Conservation (phyloP, 2,113 vertebrate genomes). For the Clarias gariepinus region DNA sequence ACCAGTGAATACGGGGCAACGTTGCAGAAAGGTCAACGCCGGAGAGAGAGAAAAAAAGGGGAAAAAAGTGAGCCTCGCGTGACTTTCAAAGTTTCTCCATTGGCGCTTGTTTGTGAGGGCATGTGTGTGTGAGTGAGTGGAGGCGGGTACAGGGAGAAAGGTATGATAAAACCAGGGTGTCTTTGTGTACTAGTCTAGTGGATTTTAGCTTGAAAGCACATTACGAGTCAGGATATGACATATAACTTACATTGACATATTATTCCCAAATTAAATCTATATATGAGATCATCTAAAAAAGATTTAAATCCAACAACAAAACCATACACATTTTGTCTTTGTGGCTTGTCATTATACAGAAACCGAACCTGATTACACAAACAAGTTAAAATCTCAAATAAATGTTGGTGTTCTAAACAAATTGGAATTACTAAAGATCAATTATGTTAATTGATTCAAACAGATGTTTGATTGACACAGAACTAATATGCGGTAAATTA, state of each 20-base stretch:
- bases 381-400: neutral
- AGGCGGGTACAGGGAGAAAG: slow-evolving; percentile 2
- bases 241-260: neutral
- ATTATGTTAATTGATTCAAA: neutral
- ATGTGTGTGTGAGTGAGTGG: slow-evolving; percentile 33
- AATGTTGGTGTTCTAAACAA: neutral
- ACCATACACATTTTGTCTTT: neutral
- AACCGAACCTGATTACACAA: neutral
- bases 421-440: neutral
- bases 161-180: slow-evolving; percentile 24
- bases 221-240: neutral
- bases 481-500: neutral
- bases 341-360: neutral
- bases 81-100: slow-evolving; percentile 84
- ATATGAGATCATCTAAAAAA: neutral
- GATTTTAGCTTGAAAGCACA: neutral
- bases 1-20: slow-evolving; percentile 87
- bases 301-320: neutral
- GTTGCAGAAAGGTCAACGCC: slow-evolving; percentile 92
- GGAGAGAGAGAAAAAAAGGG: slow-evolving; percentile 50
- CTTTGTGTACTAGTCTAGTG: slow-evolving; percentile 2
- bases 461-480: neutral
- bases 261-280: neutral
- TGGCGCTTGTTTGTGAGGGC: slow-evolving; percentile 36
- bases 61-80: slow-evolving; percentile 68